Evolutionary conservation across 2,113 vertebrate species (phyloP).

Genomic region (Vimba vimba): DNA sequence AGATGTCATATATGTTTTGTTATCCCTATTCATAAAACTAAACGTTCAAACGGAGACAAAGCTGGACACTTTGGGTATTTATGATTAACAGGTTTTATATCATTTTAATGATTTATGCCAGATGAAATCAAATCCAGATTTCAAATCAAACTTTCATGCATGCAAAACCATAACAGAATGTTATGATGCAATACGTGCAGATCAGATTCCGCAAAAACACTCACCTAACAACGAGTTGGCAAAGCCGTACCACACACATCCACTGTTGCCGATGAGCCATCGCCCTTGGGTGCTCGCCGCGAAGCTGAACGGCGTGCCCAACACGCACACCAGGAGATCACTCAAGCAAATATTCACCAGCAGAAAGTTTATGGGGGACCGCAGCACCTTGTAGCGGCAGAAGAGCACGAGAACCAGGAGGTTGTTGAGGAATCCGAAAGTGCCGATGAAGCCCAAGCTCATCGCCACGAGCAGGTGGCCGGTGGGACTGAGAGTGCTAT

Average conservation of each 20-base stretch:
- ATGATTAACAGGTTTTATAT: background rate
- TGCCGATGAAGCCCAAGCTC: constrained; percentile 76
- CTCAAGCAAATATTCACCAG: constrained; percentile 83
- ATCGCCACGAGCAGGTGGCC: constrained; percentile 77
- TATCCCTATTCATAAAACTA: background rate
- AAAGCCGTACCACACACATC: constrained; percentile 87
- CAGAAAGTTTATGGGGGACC: constrained; percentile 84
- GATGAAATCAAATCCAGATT: background rate
- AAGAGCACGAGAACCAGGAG: constrained; percentile 82
- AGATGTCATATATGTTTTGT: background rate
- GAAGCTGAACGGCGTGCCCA: constrained; percentile 85
- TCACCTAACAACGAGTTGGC: constrained; percentile 83
- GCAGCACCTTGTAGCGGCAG: constrained; percentile 78
- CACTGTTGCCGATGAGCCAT: constrained; percentile 78
- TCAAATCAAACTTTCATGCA: background rate
- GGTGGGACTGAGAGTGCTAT: constrained; percentile 70
- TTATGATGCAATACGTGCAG: too few species aligned
- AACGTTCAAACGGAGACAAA: background rate
- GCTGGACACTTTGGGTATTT: background rate
- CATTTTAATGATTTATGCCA: background rate
- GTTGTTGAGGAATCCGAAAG: constrained; percentile 78
- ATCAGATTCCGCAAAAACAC: constrained; percentile 44
- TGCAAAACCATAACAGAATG: background rate
- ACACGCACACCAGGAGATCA: constrained; percentile 82
- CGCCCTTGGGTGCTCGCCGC: constrained; percentile 79